Evolutionary conservation across 2,888 invertebrate species (phyloP), one percentile per base, ranked within the genome.

Genomic region (Mimachlamys varia): DNA sequence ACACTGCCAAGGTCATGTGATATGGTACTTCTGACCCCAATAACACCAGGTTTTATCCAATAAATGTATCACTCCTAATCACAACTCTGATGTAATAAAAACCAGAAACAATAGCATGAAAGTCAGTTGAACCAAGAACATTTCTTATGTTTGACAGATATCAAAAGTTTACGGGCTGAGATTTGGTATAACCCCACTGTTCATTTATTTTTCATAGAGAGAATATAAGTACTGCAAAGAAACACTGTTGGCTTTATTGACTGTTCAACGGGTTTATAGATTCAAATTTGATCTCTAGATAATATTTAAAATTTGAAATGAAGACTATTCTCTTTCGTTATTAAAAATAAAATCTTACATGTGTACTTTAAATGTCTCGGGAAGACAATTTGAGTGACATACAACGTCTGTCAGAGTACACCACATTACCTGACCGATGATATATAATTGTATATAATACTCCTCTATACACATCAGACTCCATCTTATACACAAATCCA

Each of bases 391-490:
- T 76, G 76, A 76, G 76, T 76, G 76, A 76, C 76, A 27, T 33
- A 33, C 33, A 0, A 27, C 0, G 76, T 76, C 76, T 76, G 33
- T 33, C 5, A 4, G 33, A 33, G 22, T 44, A 7, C 44, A 44
- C 44, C 15, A 2, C 53, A 58, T 58, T n/a, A 19, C 58, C 58
- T 58, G 22, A 19, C 53, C 15, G 12, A 1, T 33, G 22, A 33
- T 76, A 76, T 76, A 33, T 76, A 33, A n/a, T 62, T 44, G n/a
- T 62, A 62, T 62, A n/a, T 62, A 62, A 62, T 62, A n/a, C 62
- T 62, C n/a, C 22, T 7, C n/a, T 62, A 62, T 62, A 62, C 62
- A 62, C 12, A 58, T 58, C 58, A 58, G 22, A 58, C 58, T 58
- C 19, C 53, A 3, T 33, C 33, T 76, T 27, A 76, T 33, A 76